These are phyloP conservation scores for Chaetops frenatus DNA, from an alignment of 2,113 vertebrate species.

Conservation along the genomic window DNA sequence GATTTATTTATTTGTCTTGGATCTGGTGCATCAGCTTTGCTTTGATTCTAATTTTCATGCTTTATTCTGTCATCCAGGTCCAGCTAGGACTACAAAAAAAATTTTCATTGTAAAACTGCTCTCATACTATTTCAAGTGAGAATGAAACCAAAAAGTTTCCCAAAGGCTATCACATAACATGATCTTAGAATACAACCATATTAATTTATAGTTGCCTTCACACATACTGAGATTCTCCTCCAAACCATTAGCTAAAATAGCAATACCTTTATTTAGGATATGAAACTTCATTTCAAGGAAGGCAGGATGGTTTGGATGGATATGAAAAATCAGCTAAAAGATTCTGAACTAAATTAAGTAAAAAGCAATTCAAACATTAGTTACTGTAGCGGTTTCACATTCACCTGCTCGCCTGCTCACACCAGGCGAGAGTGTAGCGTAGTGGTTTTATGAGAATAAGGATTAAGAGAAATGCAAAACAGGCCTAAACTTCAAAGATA, in stretches of 20 bases:
- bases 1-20: background rate
- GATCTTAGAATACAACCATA: background rate
- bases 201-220: background rate
- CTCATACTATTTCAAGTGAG: background rate
- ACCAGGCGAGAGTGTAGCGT: too few species aligned
- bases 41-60: constrained; percentile 2
- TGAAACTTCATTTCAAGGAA: background rate
- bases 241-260: background rate
- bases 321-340: background rate
- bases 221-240: background rate
- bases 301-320: background rate
- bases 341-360: background rate
- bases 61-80: background rate
- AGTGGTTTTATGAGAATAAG: too few species aligned
- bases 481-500: too few species aligned
- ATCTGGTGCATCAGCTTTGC: background rate
- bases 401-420: too few species aligned
- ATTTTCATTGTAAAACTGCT: background rate
- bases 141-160: background rate
- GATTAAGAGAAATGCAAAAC: too few species aligned
- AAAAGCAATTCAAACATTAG: background rate
- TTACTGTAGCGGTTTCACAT: too few species aligned
- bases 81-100: background rate
- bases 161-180: background rate
- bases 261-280: background rate